Base-by-base conservation (phyloP, 2,888 invertebrate genomes). In the Zelleria hepariella region DNA sequence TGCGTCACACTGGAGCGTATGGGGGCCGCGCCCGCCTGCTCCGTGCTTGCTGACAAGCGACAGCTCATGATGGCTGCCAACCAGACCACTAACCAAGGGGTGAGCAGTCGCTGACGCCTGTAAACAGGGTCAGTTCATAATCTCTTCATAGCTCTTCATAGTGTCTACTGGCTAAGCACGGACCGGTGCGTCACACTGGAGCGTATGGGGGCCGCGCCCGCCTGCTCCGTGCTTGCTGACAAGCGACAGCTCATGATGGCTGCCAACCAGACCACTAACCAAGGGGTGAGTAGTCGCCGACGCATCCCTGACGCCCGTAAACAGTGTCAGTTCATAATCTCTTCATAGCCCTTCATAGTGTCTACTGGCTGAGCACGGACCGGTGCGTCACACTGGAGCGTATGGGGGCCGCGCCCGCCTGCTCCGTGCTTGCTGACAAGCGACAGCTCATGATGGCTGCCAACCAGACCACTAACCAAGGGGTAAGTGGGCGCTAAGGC, bases 141-240 rank as follows among this genome's bases (percentile, higher is more conserved):
- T n/a, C n/a, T n/a, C n/a, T n/a, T n/a, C n/a, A n/a, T n/a, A 93
- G 68, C 83, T 98, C 68, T 98, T 96, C 87, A 93, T 96, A 23
- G 93, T 95, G 27, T 96, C 61, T 94, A 94, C 72, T 93, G 94
- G 81, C 86, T 96, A 63, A 93, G 93, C 67, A 91, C 93, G 66
- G 96, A 96, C 78, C 90, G 91, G 18, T 92, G 91, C 80, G 91
- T 90, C 23, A 70, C 78, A 10, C 71, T 91, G 51, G 80, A 80
- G 62, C 73, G 72, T 5, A 73, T 73, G 75, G 83, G 86, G 60
- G 93, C 94, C 67, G 79, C 89, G 42, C 84, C 89, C 60, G 88
- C 92, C 65, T 95, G 98, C 82, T 92, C 93, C 71, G 94, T 95
- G 56, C 91, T 96, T 64, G 93, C 94, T 7, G 96, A 95, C 80